phyloP scores from a whole-genome alignment of 2,113 vertebrate species.

The Falcunculus frontatus region DNA sequence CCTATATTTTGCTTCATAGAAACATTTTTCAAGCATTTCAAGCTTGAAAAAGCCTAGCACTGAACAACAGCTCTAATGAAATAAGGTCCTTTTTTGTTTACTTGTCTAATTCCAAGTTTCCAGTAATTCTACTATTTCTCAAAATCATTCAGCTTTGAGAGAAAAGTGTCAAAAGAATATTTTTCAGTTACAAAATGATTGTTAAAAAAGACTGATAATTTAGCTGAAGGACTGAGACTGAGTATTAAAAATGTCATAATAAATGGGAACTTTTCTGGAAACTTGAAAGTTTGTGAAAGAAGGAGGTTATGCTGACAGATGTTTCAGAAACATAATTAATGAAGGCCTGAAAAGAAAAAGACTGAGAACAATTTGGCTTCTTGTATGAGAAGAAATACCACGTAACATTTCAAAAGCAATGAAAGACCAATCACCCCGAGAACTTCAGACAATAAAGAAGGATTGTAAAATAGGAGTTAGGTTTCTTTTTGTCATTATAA shows the following conservation, averaged over 20 bases:
- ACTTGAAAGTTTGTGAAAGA: constrained; percentile 15
- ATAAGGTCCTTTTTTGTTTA: background rate
- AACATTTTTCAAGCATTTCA: background rate
- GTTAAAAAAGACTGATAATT: background rate
- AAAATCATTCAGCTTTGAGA: background rate
- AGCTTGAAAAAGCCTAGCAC: background rate
- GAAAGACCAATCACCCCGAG: background rate
- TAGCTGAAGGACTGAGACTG: background rate
- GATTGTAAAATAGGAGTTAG: background rate
- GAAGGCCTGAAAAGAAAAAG: constrained; percentile 6
- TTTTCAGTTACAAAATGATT: background rate
- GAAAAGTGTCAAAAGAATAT: background rate
- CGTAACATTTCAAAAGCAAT: background rate
- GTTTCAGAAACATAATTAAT: constrained; percentile 34
- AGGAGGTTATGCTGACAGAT: constrained; percentile 23
- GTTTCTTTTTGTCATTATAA: background rate
- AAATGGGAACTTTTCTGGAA: constrained; percentile 15
- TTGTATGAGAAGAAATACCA: background rate
- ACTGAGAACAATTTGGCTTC: background rate
- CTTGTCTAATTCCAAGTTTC: background rate
- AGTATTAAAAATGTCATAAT: constrained; percentile 10
- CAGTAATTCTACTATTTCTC: background rate
- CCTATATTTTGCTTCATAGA: background rate
- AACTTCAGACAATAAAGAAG: background rate
- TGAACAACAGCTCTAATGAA: background rate